phyloP scores from a whole-genome alignment of 2,113 vertebrate species.

The Hemicordylus capensis region DNA sequence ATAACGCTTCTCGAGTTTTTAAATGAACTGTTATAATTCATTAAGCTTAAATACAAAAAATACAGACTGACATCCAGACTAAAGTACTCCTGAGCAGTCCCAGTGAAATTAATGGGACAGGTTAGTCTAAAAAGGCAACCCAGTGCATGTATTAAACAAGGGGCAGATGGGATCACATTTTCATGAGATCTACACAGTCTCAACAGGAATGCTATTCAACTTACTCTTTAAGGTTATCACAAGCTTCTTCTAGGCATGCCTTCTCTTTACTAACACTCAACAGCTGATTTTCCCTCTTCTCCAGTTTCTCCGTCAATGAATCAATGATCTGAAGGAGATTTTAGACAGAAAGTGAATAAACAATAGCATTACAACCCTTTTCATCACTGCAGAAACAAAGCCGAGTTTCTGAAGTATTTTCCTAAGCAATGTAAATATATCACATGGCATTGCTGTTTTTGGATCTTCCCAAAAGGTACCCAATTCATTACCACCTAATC shows the following conservation, averaged over 20 bases:
- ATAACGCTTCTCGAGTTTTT: neutral
- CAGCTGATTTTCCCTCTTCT: slow-evolving; percentile 94
- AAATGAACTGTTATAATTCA: neutral
- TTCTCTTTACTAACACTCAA: slow-evolving; percentile 95
- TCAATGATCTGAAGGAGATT: slow-evolving; percentile 83
- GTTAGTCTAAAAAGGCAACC: too few relatives aligned
- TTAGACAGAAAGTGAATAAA: slow-evolving; percentile 57
- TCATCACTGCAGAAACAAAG: neutral
- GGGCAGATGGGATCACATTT: neutral
- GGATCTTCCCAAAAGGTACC: neutral
- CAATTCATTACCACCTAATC: neutral
- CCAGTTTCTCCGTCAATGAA: slow-evolving; percentile 89
- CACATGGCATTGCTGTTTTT: neutral
- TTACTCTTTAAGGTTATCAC: slow-evolving; percentile 98
- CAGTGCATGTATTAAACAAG: neutral
- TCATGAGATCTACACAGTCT: neutral
- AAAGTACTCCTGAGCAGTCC: too few relatives aligned
- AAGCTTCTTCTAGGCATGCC: slow-evolving; percentile 90
- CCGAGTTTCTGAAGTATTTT: neutral
- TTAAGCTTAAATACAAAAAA: neutral
- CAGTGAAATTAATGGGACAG: too few relatives aligned
- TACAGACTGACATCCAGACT: neutral
- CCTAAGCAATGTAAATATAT: neutral
- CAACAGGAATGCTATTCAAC: slow-evolving; percentile 61
- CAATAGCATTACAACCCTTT: too few relatives aligned